phyloP scores from a whole-genome alignment of 2,113 vertebrate genomes.

The Callipepla squamata region DNA sequence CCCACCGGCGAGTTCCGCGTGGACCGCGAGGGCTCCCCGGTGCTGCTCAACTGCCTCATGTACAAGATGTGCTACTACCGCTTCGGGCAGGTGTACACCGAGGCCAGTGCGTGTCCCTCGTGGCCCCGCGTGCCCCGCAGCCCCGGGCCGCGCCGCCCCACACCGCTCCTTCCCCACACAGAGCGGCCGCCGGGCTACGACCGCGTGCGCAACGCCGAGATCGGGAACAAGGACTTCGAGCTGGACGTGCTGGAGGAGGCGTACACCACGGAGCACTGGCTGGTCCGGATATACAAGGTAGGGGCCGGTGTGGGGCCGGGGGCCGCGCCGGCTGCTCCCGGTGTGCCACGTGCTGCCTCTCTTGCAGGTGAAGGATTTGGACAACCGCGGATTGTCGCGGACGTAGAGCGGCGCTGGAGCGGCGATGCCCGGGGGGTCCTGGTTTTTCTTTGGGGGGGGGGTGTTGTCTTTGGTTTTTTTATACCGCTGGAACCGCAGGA shows the following conservation, averaged over 20 bases:
- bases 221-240: slow-evolving; percentile 99
- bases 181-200: slow-evolving; percentile 98
- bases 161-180: slow-evolving; percentile 25
- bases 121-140: rapidly evolving
- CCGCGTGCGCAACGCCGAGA: slow-evolving; percentile 95
- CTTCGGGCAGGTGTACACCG: slow-evolving; percentile 98
- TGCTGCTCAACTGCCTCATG: slow-evolving; percentile 99
- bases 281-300: slow-evolving; percentile 99
- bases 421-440: not conserved
- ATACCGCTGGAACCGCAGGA: slow-evolving; percentile 79
- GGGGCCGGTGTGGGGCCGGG: too few species aligned
- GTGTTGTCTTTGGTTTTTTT: slow-evolving; percentile 59
- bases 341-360: not conserved
- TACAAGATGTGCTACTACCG: slow-evolving; percentile 99
- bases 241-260: slow-evolving; percentile 98
- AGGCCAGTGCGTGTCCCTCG: slow-evolving; percentile 90
- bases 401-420: slow-evolving; percentile 83
- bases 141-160: rapidly evolving
- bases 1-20: slow-evolving; percentile 96
- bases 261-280: slow-evolving; percentile 98
- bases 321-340: too few species aligned
- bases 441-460: not conserved
- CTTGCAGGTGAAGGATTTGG: slow-evolving; percentile 93
- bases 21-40: slow-evolving; percentile 94
- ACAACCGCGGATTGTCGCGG: slow-evolving; percentile 95